Evolutionary conservation across 2,797 vertebrate species (phyloP).

Genomic region (Paguma larvata): DNA sequence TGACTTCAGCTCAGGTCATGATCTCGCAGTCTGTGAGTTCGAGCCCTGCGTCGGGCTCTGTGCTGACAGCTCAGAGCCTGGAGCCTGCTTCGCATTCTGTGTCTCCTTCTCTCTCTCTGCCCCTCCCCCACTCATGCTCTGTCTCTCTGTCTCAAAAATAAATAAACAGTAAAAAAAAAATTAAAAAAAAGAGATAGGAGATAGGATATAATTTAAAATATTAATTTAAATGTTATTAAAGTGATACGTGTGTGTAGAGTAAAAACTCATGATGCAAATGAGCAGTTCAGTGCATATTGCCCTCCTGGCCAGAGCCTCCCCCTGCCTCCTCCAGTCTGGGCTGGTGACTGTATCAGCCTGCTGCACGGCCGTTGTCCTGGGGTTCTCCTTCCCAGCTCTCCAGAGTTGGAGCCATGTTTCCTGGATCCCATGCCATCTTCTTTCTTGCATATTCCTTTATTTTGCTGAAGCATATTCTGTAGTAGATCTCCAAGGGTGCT

Average conservation of each 20-base stretch:
- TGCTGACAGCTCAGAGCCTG: too few species aligned
- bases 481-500: neutral
- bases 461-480: neutral
- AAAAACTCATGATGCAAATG: neutral
- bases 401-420: neutral
- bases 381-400: neutral
- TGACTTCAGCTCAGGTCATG: too few species aligned
- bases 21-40: too few species aligned
- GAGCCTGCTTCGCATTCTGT: too few species aligned
- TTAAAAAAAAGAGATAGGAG: too few species aligned
- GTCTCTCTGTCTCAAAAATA: too few species aligned
- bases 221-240: constrained; percentile 42
- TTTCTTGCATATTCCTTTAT: neutral
- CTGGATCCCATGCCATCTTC: neutral
- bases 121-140: too few species aligned
- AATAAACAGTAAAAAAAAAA: too few species aligned
- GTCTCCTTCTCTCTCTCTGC: too few species aligned
- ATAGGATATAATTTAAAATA: neutral
- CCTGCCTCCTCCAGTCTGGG: neutral
- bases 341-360: neutral
- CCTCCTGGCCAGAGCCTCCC: neutral
- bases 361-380: neutral
- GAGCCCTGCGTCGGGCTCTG: too few species aligned
- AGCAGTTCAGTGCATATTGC: neutral
- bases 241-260: neutral